Evolutionary conservation across 2,888 invertebrate species (phyloP).

Genomic region (Hipparchia semele): DNA sequence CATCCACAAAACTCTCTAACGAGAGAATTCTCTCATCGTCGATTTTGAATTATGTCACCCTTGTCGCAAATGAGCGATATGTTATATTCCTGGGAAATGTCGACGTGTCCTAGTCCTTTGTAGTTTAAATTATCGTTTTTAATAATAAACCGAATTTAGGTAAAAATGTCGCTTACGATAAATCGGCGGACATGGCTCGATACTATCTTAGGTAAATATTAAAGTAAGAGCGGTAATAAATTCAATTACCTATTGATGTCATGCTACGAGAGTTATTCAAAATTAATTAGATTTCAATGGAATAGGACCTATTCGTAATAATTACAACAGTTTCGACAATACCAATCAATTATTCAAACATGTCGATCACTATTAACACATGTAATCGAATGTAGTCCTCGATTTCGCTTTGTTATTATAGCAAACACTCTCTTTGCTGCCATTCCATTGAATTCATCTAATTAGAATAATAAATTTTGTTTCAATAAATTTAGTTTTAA

Average conservation of each 20-base stretch:
- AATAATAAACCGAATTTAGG: too few species aligned
- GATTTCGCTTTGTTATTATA: conserved; percentile 34
- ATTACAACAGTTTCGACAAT: conserved; percentile 13
- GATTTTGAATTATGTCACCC: too few species aligned
- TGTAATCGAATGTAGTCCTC: conserved; percentile 31
- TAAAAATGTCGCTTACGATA: too few species aligned
- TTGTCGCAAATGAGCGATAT: too few species aligned
- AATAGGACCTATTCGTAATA: conserved; percentile 6
- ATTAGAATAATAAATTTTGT: conserved; percentile 36
- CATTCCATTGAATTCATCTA: conserved; percentile 33
- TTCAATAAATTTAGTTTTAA: background rate
- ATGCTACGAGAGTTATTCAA: background rate
- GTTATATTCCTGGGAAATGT: too few species aligned
- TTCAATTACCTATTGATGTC: background rate
- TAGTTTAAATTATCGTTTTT: too few species aligned
- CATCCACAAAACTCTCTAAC: too few species aligned
- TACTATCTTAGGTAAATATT: too few species aligned
- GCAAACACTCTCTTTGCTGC: conserved; percentile 34
- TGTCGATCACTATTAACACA: conserved; percentile 32
- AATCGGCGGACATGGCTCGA: too few species aligned
- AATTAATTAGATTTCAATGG: conserved; percentile 13
- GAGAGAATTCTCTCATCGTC: too few species aligned
- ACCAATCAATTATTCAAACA: conserved; percentile 28
- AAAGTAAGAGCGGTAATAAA: background rate
- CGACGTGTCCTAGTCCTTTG: too few species aligned